These are phyloP conservation scores for Alcedo quadribrachys DNA, from an alignment of 2,797 vertebrate species.

Conservation along the genomic window DNA sequence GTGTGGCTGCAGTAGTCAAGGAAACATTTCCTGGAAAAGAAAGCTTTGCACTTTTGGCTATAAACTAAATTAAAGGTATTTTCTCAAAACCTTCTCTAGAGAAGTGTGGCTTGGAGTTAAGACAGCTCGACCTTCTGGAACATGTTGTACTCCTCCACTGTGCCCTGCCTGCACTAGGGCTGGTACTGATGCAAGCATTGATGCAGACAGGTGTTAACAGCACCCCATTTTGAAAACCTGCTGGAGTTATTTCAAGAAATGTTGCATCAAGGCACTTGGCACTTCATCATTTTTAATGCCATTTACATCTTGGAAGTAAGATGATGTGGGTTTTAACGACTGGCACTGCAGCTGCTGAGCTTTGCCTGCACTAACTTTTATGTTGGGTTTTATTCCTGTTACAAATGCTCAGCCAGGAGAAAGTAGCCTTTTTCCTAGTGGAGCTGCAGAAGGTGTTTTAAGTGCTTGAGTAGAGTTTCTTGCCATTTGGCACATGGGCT, in stretches of 20 bases:
- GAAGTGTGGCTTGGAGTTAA: neutral
- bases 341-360: neutral
- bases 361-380: neutral
- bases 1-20: neutral
- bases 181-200: slow-evolving; percentile 40
- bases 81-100: neutral
- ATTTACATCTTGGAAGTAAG: slow-evolving; percentile 22
- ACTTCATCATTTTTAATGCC: slow-evolving; percentile 20
- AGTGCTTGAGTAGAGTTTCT: neutral
- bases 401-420: neutral
- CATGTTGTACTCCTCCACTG: neutral
- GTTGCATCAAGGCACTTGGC: slow-evolving; percentile 52
- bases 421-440: neutral
- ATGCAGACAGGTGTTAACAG: slow-evolving; percentile 62
- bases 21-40: slow-evolving; percentile 10
- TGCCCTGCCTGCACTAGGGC: slow-evolving; percentile 26
- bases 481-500: neutral
- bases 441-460: neutral
- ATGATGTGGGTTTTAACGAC: neutral
- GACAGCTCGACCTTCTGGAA: slow-evolving; percentile 30
- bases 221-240: slow-evolving; percentile 49
- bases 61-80: slow-evolving; percentile 25
- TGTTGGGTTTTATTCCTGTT: neutral
- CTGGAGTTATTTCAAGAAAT: slow-evolving; percentile 62
- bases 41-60: slow-evolving; percentile 11